phyloP scores from a whole-genome alignment of 1,140 invertebrate species.

The Latrodectus geometricus region DNA sequence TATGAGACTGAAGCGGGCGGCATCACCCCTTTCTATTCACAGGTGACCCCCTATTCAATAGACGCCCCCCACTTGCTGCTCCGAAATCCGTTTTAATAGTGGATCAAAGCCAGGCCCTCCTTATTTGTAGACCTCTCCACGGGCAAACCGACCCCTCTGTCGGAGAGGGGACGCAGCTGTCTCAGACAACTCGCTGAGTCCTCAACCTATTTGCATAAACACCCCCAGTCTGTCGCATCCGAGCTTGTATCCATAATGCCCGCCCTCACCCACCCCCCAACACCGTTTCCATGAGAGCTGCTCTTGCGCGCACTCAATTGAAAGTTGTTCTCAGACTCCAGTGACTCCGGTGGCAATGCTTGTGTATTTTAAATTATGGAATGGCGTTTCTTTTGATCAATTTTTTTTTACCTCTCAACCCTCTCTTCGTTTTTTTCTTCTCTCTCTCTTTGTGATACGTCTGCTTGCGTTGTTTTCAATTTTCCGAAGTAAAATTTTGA shows the following conservation, averaged over 20 bases:
- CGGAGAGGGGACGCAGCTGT: constrained; percentile 25
- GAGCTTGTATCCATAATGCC: constrained; percentile 16
- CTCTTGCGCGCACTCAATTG: constrained; percentile 8
- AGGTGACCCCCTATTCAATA: constrained; percentile 18
- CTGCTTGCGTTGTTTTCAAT: neutral
- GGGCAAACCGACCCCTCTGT: constrained; percentile 37
- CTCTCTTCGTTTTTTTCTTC: constrained; percentile 5
- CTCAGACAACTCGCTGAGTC: constrained; percentile 37
- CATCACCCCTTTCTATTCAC: constrained; percentile 12
- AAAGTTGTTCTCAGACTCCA: neutral
- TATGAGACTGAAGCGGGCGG: neutral
- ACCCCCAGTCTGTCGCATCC: constrained; percentile 30
- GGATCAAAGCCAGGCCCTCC: constrained; percentile 19
- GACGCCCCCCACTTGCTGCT: neutral
- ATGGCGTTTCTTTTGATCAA: neutral
- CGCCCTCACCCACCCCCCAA: neutral
- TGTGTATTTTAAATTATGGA: constrained; percentile 55
- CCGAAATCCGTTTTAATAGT: constrained; percentile 50
- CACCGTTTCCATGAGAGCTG: neutral
- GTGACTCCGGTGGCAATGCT: neutral
- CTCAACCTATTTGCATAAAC: constrained; percentile 56
- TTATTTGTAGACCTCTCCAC: constrained; percentile 38
- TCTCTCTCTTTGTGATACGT: neutral
- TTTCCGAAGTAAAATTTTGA: neutral
- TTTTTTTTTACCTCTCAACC: neutral